These are phyloP conservation scores for Nylanderia fulva DNA, from an alignment of 1,140 invertebrate genomes.

Conservation along the genomic window DNA sequence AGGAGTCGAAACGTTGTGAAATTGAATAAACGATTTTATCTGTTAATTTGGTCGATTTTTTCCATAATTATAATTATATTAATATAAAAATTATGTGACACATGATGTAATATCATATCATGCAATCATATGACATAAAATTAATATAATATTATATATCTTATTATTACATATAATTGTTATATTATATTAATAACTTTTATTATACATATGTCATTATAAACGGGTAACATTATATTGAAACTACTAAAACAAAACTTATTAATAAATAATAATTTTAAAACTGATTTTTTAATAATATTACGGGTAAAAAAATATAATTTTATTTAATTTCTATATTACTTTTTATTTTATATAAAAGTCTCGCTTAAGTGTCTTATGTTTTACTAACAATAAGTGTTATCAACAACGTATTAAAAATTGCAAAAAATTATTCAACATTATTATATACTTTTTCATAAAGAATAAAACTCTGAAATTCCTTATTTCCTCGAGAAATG, in stretches of 20 bases:
- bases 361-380: neutral
- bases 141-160: too few species aligned
- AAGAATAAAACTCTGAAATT: neutral
- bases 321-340: neutral
- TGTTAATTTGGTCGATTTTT: too few species aligned
- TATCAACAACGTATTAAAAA: neutral
- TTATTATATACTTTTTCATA: neutral
- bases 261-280: neutral
- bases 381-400: neutral
- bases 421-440: neutral
- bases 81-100: too few species aligned
- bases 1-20: too few species aligned
- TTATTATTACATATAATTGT: neutral
- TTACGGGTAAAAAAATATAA: neutral
- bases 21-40: too few species aligned
- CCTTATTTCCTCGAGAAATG: neutral
- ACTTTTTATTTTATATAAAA: neutral
- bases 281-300: neutral
- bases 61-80: too few species aligned
- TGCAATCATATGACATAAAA: too few species aligned
- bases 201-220: neutral
- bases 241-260: conserved; percentile 6
- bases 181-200: neutral
- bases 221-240: neutral
- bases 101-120: too few species aligned